phyloP scores from a whole-genome alignment of 1,140 invertebrate genomes.

The Bombus polaris region DNA sequence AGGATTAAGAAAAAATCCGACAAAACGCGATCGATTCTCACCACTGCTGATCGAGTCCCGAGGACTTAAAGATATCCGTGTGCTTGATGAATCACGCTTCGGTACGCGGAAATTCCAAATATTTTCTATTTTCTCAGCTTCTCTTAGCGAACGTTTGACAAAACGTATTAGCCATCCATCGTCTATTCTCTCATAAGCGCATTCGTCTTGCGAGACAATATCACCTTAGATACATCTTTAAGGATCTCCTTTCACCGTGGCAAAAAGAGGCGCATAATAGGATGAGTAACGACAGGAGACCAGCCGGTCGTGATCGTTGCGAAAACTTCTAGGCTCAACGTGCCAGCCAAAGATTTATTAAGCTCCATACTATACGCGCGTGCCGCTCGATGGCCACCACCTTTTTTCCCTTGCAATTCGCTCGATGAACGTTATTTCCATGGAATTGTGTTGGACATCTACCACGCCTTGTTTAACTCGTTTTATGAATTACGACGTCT shows the following conservation, averaged over 20 bases:
- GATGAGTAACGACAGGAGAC: conserved; percentile 63
- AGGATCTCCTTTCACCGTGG: conserved; percentile 65
- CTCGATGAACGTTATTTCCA: conserved; percentile 49
- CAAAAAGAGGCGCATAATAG: conserved; percentile 55
- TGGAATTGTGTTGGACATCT: conserved; percentile 29
- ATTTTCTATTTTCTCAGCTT: not conserved
- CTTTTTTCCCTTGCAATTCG: too few species aligned
- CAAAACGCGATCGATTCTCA: too few species aligned
- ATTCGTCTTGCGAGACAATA: conserved; percentile 37
- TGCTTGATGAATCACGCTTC: too few species aligned
- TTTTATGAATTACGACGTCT: conserved; percentile 51
- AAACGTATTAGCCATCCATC: not conserved
- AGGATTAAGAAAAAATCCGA: too few species aligned
- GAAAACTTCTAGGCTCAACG: conserved; percentile 53
- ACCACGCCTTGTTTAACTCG: conserved; percentile 56
- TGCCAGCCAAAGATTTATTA: conserved; percentile 51
- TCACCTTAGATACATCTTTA: conserved; percentile 32
- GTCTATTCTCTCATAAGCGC: conserved; percentile 16
- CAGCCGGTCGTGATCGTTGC: conserved; percentile 56
- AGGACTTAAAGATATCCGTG: too few species aligned
- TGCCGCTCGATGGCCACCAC: conserved; percentile 19
- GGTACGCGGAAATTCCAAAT: not conserved
- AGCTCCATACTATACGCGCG: conserved; percentile 27
- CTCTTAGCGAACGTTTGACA: not conserved
- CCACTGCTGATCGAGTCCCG: too few species aligned